Base-by-base conservation (phyloP, 2,797 vertebrate species). In the Lepilemur ruficaudatus region DNA sequence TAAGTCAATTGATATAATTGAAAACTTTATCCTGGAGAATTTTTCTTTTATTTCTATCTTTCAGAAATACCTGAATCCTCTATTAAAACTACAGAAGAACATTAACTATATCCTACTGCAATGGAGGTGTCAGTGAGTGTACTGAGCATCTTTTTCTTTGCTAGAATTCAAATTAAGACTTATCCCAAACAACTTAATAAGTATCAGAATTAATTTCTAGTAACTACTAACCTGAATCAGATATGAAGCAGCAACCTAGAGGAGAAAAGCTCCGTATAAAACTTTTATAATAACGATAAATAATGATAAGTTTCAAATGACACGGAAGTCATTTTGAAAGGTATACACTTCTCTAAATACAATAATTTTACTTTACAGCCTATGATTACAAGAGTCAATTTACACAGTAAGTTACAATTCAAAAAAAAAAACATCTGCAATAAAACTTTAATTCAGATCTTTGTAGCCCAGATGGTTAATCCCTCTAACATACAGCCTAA, bases 211-310 rank as follows among this genome's bases (percentile, higher is more conserved):
- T 89, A 91, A 97, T 89, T 96, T 97, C 96, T 94, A 94, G 63
- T 94, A 94, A 96, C 96, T 97, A 97, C 97, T 97, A 83, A 98
- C 96, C 98, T 98, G 95, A 92, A 98, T 97, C 91, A 97, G 83
- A 97, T 69, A 97, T 63, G 96, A 98, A 89, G 97, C 96, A 92
- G 97, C 93, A 91, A 97, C 97, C 96, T 96, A 79, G 65, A 98
- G 96, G 89, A 97, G 93, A 98, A 97, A 97, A 98, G 96, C 94
- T 97, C 94, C 7, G 92, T 97, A 97, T 96, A 98, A 98, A 98
- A 97, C 92, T 89, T 97, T 94, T 93, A 94, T 48, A 52, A 86
- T 87, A 82, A 90, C 76, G 35, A 94, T 4, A 87, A 65, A 93
- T 2, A 87, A 65, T 23, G 38, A 76, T 89, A 75, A 88, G 43